Conservation (phyloP, 1,140 invertebrate species). For the Brachionus rubens region DNA sequence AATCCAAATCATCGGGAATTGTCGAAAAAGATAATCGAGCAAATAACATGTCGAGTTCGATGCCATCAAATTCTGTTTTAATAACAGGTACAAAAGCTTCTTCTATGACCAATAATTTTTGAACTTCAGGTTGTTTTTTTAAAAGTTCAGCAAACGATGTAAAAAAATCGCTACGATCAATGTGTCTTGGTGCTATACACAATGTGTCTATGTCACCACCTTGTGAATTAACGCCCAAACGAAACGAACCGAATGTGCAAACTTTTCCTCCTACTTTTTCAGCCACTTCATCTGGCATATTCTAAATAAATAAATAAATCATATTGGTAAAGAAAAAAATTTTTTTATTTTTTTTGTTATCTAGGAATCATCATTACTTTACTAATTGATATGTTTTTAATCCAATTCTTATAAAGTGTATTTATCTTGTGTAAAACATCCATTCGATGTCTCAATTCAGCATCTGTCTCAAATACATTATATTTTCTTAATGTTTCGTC, state of each 20-base stretch:
- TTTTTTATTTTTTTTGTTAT: neutral
- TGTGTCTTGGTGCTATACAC: constrained; percentile 92
- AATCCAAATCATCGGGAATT: constrained; percentile 77
- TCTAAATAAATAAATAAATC: constrained; percentile 48
- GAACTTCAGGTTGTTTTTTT: constrained; percentile 79
- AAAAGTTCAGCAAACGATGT: constrained; percentile 85
- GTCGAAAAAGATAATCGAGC: constrained; percentile 85
- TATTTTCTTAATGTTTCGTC: constrained; percentile 77
- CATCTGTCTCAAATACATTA: constrained; percentile 84
- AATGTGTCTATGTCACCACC: constrained; percentile 98
- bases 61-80: constrained; percentile 97
- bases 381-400: constrained; percentile 68
- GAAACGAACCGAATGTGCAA: constrained; percentile 95
- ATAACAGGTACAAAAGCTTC: constrained; percentile 99
- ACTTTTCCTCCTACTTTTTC: constrained; percentile 85
- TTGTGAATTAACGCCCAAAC: constrained; percentile 80
- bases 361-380: neutral
- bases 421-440: constrained; percentile 74
- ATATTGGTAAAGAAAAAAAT: constrained; percentile 23
- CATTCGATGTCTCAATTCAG: constrained; percentile 80
- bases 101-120: constrained; percentile 75
- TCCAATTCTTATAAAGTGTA: constrained; percentile 84
- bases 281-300: constrained; percentile 56
- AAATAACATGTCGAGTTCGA: constrained; percentile 97
- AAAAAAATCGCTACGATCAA: constrained; percentile 90